These are phyloP conservation scores for Rhabdophis nuchalis DNA, from an alignment of 2,797 vertebrate species.

Conservation along the genomic window DNA sequence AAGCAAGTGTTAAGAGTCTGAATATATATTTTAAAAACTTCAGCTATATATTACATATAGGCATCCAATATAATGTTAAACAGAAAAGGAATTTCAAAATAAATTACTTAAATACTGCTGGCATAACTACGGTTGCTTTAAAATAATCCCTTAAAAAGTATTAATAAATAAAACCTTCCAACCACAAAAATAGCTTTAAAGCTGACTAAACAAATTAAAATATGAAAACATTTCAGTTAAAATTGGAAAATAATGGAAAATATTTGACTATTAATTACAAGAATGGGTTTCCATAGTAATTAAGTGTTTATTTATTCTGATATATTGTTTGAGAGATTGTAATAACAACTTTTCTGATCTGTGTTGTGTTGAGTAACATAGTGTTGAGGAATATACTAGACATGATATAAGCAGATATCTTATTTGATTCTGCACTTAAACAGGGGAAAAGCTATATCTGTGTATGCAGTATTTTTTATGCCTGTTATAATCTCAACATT, in stretches of 20 bases:
- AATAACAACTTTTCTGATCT: slow-evolving; percentile 7
- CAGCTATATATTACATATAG: background rate
- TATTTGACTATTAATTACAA: slow-evolving; percentile 2
- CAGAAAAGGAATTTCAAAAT: slow-evolving; percentile 27
- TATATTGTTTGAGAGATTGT: background rate
- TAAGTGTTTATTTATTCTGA: slow-evolving; percentile 10
- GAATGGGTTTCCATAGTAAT: background rate
- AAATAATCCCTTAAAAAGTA: background rate
- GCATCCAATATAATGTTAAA: slow-evolving; percentile 13
- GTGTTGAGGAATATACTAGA: background rate
- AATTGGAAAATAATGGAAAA: slow-evolving; percentile 17
- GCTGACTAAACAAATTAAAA: background rate
- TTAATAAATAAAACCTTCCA: background rate
- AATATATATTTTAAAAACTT: slow-evolving; percentile 12
- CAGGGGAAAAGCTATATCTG: background rate
- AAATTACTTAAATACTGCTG: slow-evolving; percentile 35
- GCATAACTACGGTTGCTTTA: background rate
- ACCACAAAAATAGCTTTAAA: background rate
- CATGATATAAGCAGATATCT: background rate
- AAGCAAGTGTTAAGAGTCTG: slow-evolving; percentile 1
- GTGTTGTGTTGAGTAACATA: background rate
- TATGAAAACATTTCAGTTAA: background rate
- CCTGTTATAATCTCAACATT: slow-evolving; percentile 4
- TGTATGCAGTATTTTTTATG: background rate
- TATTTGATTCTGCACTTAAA: slow-evolving; percentile 10